These are phyloP conservation scores for Pristis pectinata DNA, from an alignment of 2,797 vertebrate genomes.

Conservation along the genomic window DNA sequence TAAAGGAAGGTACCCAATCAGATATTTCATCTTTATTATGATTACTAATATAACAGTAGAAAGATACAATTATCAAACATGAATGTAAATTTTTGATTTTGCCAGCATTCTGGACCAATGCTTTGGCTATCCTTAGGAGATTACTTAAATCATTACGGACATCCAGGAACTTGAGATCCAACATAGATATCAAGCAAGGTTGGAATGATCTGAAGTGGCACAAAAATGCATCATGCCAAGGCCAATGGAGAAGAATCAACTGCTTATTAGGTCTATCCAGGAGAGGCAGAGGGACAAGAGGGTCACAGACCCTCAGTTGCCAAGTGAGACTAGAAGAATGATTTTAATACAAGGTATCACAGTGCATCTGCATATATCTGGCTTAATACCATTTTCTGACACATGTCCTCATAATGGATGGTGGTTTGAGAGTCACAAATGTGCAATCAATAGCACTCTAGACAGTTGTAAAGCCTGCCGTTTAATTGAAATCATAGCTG, in stretches of 20 bases:
- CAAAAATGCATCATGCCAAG: neutral
- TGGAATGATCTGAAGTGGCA: neutral
- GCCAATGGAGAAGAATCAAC: neutral
- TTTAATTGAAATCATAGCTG: slow-evolving; percentile 37
- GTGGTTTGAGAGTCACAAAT: slow-evolving; percentile 26
- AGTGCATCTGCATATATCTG: slow-evolving; percentile 1
- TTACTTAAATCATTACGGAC: neutral
- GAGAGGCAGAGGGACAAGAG: neutral
- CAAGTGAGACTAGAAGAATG: neutral
- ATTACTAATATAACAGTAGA: neutral
- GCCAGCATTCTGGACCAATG: neutral
- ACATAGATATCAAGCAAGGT: neutral
- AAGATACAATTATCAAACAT: neutral
- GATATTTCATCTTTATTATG: neutral
- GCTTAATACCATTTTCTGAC: slow-evolving; percentile 30
- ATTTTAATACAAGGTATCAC: neutral
- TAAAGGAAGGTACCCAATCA: neutral
- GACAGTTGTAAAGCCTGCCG: slow-evolving; percentile 29
- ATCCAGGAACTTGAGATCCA: neutral
- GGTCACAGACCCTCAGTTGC: neutral
- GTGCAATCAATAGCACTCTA: slow-evolving; percentile 16
- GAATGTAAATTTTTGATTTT: neutral
- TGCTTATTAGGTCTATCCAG: neutral
- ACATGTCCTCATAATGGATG: slow-evolving; percentile 24
- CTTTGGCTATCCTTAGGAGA: neutral